These are phyloP conservation scores for Elephas maximus DNA, from an alignment of 2,113 vertebrate genomes.

Conservation along the genomic window DNA sequence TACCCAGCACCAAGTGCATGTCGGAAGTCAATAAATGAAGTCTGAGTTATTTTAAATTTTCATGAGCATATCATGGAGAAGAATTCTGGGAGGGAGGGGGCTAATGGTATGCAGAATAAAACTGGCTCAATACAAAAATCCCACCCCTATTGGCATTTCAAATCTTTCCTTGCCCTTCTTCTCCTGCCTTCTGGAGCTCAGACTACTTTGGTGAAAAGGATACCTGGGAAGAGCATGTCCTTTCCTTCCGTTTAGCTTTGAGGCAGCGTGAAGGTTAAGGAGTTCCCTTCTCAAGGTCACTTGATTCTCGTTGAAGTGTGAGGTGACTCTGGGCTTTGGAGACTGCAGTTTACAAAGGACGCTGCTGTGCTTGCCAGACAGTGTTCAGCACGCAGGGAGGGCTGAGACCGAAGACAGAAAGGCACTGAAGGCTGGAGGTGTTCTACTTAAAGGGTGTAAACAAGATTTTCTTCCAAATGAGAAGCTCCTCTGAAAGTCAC, in stretches of 20 bases:
- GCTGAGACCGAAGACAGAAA: background rate
- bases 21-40: conserved; percentile 64
- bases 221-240: background rate
- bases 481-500: conserved; percentile 64
- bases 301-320: conserved; percentile 40
- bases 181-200: background rate
- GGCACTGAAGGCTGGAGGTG: background rate
- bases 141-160: background rate
- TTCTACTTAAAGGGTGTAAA: conserved; percentile 28
- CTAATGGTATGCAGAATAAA: conserved; percentile 42
- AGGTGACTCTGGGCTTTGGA: conserved; percentile 54
- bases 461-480: conserved; percentile 20
- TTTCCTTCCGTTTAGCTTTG: conserved; percentile 50
- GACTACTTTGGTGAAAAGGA: background rate
- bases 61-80: conserved; percentile 52
- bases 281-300: conserved; percentile 73
- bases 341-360: conserved; percentile 8
- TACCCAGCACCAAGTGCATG: background rate
- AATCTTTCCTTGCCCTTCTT: conserved; percentile 3
- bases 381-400: background rate
- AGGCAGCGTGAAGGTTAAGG: conserved; percentile 62
- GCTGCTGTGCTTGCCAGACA: conserved; percentile 40
- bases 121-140: conserved; percentile 1
- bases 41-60: conserved; percentile 78
- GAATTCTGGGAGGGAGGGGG: background rate